These are phyloP conservation scores for Gallinago media DNA, from an alignment of 2,113 vertebrate genomes.

Conservation along the genomic window DNA sequence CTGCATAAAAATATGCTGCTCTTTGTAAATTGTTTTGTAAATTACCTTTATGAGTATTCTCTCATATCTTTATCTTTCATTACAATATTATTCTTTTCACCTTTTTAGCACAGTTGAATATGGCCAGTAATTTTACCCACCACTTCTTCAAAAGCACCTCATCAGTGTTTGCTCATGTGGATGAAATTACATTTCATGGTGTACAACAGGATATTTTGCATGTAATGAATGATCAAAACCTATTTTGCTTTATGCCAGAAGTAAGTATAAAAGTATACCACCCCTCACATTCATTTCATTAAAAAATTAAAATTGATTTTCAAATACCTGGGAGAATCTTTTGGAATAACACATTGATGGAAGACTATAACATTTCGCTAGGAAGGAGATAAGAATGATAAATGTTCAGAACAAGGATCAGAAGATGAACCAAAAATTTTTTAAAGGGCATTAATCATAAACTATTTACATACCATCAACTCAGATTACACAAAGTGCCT, in stretches of 20 bases:
- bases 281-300: background rate
- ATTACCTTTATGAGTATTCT: background rate
- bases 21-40: background rate
- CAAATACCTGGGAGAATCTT: background rate
- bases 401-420: background rate
- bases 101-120: slow-evolving; percentile 13
- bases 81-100: slow-evolving; percentile 14
- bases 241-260: background rate
- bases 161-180: slow-evolving; percentile 32
- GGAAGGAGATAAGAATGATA: background rate
- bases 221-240: background rate
- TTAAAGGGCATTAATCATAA: background rate
- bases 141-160: slow-evolving; percentile 18
- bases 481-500: background rate
- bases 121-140: slow-evolving; percentile 12
- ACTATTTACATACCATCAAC: background rate
- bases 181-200: slow-evolving; percentile 39
- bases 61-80: slow-evolving; percentile 26
- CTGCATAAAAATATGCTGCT: background rate
- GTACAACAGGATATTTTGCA: background rate
- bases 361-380: background rate
- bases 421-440: background rate
- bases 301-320: slow-evolving; percentile 17
- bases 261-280: background rate
- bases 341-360: background rate